A percentile compares a stretch with the other conserved stretches of the same genome.
phyloP scores from a whole-genome alignment of 1,140 invertebrate genomes.

The Bombus fervidus region DNA sequence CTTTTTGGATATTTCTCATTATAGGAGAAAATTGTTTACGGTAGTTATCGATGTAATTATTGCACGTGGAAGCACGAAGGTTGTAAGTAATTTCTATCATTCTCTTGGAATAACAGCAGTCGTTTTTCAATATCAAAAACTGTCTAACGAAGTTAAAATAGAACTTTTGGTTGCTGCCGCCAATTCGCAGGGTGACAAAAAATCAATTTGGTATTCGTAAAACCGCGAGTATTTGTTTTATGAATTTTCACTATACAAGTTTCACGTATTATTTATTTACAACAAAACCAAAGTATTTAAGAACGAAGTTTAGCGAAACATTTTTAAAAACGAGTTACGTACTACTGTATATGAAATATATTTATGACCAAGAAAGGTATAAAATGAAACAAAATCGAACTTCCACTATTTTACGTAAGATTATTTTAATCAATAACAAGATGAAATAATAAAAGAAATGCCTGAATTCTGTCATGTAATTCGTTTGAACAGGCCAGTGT shows the following conservation, averaged over 20 bases:
- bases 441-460: background rate
- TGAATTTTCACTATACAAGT: background rate
- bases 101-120: background rate
- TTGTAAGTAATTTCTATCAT: background rate
- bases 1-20: background rate
- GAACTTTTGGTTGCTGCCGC: background rate
- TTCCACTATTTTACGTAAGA: background rate
- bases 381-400: background rate
- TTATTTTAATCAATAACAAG: background rate
- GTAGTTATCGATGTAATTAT: slow-evolving; percentile 3
- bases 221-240: background rate
- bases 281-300: background rate
- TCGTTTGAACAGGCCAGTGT: background rate
- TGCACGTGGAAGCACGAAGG: slow-evolving; percentile 2
- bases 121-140: background rate
- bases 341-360: background rate
- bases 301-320: background rate
- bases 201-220: background rate
- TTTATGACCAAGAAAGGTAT: background rate
- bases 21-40: background rate
- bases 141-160: background rate
- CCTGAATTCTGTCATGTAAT: background rate
- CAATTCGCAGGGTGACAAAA: background rate
- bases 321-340: background rate
- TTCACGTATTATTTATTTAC: background rate